A percentile compares a stretch with the other conserved stretches of the same genome.
Evolutionary conservation across 2,888 invertebrate species (phyloP).

Genomic region (Silvanus unidentatus): DNA sequence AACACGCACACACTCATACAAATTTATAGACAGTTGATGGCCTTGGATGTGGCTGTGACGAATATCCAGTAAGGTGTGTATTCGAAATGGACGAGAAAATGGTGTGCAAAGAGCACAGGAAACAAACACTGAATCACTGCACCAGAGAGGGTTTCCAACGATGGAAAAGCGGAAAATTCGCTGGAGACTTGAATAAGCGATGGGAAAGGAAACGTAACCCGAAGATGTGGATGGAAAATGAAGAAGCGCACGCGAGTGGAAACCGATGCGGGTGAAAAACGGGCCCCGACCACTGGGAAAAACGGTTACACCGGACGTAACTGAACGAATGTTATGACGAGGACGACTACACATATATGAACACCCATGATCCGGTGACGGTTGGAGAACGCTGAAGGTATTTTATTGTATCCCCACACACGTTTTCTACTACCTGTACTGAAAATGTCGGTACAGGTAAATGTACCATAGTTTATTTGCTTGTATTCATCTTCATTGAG

Average conservation of each 20-base stretch:
- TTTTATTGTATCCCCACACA: constrained; percentile 29
- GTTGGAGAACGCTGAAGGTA: constrained; percentile 21
- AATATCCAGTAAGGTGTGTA: no score
- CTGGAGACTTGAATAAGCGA: no score
- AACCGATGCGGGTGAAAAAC: no score
- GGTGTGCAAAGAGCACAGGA: constrained; percentile 1
- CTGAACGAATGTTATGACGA: not conserved
- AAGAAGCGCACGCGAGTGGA: no score
- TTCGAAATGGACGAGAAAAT: not conserved
- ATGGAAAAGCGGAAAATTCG: not conserved
- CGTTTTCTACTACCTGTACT: constrained; percentile 36
- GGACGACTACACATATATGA: not conserved
- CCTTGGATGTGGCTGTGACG: not conserved
- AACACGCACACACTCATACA: no score
- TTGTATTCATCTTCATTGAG: no score
- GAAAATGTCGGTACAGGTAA: constrained; percentile 44
- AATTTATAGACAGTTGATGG: not conserved
- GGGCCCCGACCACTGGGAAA: not conserved
- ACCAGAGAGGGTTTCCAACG: no score
- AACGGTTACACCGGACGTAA: constrained; percentile 6
- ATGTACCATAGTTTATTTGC: constrained; percentile 24
- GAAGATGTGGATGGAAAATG: no score
- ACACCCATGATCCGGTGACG: constrained; percentile 18
- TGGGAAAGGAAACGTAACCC: no score
- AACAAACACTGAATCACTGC: no score